A percentile compares a stretch with the other conserved stretches of the same genome.
Evolutionary conservation across 2,888 invertebrate genomes (phyloP).

Genomic region (Elysia crispata): DNA sequence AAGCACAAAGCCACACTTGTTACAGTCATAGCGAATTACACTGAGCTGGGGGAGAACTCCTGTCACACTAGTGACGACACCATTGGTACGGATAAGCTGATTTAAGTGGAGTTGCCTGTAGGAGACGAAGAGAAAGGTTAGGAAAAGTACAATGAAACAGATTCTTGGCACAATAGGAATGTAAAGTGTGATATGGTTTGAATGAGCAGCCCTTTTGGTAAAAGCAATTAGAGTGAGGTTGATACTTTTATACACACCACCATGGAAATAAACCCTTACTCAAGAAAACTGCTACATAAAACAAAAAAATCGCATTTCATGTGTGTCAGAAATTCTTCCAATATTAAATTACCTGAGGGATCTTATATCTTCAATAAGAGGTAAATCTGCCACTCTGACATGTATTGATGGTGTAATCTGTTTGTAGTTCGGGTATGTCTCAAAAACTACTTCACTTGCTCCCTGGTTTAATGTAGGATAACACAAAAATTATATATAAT

Average conservation of each 20-base stretch:
- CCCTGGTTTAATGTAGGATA: slow-evolving; percentile 69
- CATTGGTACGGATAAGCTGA: slow-evolving; percentile 93
- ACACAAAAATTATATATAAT: no score
- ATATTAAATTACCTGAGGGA: slow-evolving; percentile 84
- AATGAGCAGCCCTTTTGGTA: background rate
- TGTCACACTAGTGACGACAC: slow-evolving; percentile 97
- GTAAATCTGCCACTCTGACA: slow-evolving; percentile 95
- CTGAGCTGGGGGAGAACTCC: slow-evolving; percentile 93
- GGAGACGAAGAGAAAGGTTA: no score
- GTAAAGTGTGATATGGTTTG: no score
- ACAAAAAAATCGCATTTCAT: no score
- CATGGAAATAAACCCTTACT: no score
- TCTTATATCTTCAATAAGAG: slow-evolving; percentile 95
- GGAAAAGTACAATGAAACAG: no score
- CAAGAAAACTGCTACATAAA: no score
- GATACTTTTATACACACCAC: no score
- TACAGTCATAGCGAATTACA: slow-evolving; percentile 97
- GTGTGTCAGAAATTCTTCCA: background rate
- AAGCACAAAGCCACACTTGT: slow-evolving; percentile 94
- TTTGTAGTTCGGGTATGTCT: slow-evolving; percentile 96
- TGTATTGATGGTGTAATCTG: slow-evolving; percentile 95
- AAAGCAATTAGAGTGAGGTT: no score
- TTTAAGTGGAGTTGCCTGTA: slow-evolving; percentile 84
- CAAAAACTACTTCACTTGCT: slow-evolving; percentile 86
- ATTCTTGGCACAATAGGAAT: no score